Conservation (phyloP, 1,140 invertebrate species). For the Luehdorfia chinensis region DNA sequence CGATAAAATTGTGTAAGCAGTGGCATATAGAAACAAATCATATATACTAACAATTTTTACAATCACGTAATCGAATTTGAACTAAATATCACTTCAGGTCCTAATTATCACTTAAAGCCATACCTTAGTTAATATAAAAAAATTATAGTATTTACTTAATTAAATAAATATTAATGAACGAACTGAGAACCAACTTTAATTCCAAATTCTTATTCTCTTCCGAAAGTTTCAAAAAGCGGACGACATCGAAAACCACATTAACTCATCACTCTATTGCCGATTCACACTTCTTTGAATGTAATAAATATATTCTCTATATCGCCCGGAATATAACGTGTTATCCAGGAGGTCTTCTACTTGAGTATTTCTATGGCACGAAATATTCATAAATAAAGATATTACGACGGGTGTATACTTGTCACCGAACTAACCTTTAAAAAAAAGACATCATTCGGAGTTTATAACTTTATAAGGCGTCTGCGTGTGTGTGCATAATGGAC, state of each 20-base stretch:
- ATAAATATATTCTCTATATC: conserved; percentile 23
- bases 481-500: conserved; percentile 58
- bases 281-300: conserved; percentile 33
- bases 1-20: conserved; percentile 19
- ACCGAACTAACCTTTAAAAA: conserved; percentile 46
- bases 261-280: conserved; percentile 35
- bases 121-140: no score
- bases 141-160: no score
- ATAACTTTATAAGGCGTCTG: conserved; percentile 56
- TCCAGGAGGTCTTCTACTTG: conserved; percentile 16
- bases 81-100: neutral
- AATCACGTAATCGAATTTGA: neutral
- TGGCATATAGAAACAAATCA: neutral
- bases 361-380: conserved; percentile 4
- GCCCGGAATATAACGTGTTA: conserved; percentile 18
- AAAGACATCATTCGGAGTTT: conserved; percentile 48
- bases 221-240: no score
- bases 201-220: neutral
- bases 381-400: conserved; percentile 18
- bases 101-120: neutral
- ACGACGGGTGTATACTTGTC: conserved; percentile 27
- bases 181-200: neutral
- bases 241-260: conserved; percentile 39
- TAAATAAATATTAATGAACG: no score
- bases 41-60: neutral